Base-by-base conservation (phyloP, 23 tunicate genomes). In the Styela plicata region DNA sequence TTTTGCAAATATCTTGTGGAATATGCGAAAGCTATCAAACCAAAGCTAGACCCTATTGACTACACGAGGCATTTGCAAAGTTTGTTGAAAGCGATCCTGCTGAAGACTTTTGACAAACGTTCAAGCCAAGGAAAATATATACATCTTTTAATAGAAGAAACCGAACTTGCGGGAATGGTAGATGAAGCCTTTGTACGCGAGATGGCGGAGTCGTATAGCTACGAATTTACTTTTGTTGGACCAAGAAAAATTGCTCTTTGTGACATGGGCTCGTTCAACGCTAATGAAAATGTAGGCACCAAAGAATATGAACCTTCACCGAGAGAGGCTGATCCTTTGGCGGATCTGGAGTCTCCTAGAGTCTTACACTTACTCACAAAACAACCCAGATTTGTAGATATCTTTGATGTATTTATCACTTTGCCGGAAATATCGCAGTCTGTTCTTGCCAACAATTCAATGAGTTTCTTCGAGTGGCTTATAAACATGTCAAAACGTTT, bases 391-490 rank as follows among this genome's bases (percentile, higher is more conserved):
- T 71, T 71, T 32, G 7, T 22, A 3, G 77, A 71, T 16, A 32
- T 71, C 5, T 71, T 33, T 34, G 23, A 31, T 17, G 77, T 71
- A 32, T 71, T 71, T 29, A 34, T 34, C 7, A 34, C 36, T 26
- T 18, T 71, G 5, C 35, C 77, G 5, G 35, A 71, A 17, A 17
- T 29, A 30, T 33, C 77, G 7, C 36, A 16, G 3, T 18, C 32
- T 16, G 34, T 34, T 71, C 77, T 71, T 33, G 77, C 77, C 3
- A 71, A 30, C 3, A 71, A 71, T 30, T 71, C 77, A 27, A 71
- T 71, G 77, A 71, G 77, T 34, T 71, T 71, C 34, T 71, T 30
- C 17, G 77, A 71, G 17, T 71, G 77, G 77, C 16, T 71, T 5
- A 71, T 71, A 27, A 28, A 3, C 34, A 18, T 71, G 23, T 71